Conservation (phyloP, 2,888 invertebrate genomes). For the Argyra leucocephala region DNA sequence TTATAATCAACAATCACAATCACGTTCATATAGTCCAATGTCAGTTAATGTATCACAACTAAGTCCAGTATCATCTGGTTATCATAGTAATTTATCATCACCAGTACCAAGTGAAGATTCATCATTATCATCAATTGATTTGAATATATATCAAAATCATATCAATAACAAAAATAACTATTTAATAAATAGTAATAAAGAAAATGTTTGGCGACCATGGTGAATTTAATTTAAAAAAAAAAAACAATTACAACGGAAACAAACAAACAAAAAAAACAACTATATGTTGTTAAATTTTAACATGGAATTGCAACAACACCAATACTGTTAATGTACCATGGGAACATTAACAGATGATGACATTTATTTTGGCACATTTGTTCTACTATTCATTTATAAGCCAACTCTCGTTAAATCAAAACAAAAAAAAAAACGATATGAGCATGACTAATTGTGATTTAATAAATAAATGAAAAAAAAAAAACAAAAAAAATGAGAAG, state of each 20-base stretch:
- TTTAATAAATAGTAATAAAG: not conserved
- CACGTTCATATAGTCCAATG: conserved; percentile 15
- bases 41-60: conserved; percentile 26
- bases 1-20: not conserved
- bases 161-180: not conserved
- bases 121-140: not conserved
- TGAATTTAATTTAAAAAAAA: too few species aligned
- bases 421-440: not conserved
- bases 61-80: conserved; percentile 39
- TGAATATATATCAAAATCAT: not conserved
- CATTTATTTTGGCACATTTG: not conserved
- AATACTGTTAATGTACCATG: not conserved
- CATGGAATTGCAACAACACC: not conserved
- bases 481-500: not conserved
- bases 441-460: not conserved
- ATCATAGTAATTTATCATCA: conserved; percentile 32
- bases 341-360: not conserved
- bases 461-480: not conserved
- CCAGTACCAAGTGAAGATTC: not conserved
- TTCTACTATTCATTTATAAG: not conserved
- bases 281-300: not conserved
- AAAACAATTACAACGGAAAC: not conserved
- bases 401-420: not conserved
- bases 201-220: conserved; percentile 8
- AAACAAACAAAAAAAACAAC: not conserved